Percentiles rank a stretch among this genome's conserved stretches.
These are phyloP conservation scores for Dryobota labecula DNA, from an alignment of 2,888 invertebrate species.

Conservation along the genomic window DNA sequence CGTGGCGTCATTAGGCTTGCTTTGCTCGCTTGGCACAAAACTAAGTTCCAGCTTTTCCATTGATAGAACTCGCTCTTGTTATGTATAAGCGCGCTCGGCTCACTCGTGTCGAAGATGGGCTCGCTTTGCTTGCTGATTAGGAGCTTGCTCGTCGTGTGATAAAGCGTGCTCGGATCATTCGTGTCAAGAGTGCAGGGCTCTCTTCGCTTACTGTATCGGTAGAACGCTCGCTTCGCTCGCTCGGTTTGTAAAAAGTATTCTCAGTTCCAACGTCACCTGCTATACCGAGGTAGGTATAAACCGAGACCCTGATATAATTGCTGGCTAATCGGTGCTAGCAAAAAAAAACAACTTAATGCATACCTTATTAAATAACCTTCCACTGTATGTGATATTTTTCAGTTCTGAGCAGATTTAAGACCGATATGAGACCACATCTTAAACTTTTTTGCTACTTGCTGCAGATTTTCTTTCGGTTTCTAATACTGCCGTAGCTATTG, in stretches of 20 bases:
- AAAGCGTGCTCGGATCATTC: not conserved
- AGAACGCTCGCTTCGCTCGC: not conserved
- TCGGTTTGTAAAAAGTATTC: not conserved
- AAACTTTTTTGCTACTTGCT: not conserved
- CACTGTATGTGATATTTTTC: not conserved
- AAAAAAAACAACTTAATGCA: not conserved
- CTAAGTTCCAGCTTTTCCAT: not conserved
- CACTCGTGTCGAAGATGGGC: not conserved
- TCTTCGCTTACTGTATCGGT: not conserved
- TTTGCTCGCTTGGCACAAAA: not conserved
- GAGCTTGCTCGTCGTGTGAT: not conserved
- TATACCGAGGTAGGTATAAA: too few species aligned
- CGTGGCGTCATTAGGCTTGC: not conserved
- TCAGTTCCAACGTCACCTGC: too few species aligned
- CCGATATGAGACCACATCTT: too few species aligned
- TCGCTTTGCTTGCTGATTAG: not conserved
- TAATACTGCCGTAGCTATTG: not conserved
- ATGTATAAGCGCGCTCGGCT: not conserved
- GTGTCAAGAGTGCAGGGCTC: not conserved
- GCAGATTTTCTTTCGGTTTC: not conserved
- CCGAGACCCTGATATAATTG: too few species aligned
- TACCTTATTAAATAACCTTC: not conserved
- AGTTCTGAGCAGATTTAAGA: not conserved
- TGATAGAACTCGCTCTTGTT: too few species aligned
- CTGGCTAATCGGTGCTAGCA: too few species aligned